Percentiles rank a stretch among this genome's conserved stretches.
Conservation (phyloP, 2,113 vertebrate genomes). For the Colistium nudipinnis region DNA sequence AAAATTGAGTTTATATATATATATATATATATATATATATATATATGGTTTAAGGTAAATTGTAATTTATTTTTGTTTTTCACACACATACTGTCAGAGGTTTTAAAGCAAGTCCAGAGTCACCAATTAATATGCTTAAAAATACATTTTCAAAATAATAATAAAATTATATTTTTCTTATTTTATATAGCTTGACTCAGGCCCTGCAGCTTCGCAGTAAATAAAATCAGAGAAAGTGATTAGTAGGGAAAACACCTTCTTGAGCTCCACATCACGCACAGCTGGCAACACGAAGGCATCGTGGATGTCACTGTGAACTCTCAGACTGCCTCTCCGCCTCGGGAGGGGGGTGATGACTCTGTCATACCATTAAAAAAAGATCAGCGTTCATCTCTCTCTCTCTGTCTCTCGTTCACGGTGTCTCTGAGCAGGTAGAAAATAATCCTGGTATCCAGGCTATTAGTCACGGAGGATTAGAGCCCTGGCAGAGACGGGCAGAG, state of each 20-base stretch:
- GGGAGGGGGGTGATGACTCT: slow-evolving; percentile 25
- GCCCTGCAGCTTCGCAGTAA: neutral
- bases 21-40: no score
- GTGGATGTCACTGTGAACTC: neutral
- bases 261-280: neutral
- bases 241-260: neutral
- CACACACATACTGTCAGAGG: no score
- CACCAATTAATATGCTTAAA: no score
- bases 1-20: no score
- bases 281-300: slow-evolving; percentile 5
- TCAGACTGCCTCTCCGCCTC: slow-evolving; percentile 13
- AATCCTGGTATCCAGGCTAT: slow-evolving; percentile 67
- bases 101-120: no score
- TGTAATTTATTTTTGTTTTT: no score
- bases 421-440: slow-evolving; percentile 69
- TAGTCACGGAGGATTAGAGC: slow-evolving; percentile 75
- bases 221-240: slow-evolving; percentile 2
- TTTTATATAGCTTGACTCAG: neutral
- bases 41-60: no score
- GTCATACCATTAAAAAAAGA: slow-evolving; percentile 47
- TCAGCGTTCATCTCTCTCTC: slow-evolving; percentile 22
- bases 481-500: slow-evolving; percentile 46
- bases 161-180: no score
- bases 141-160: no score
- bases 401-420: slow-evolving; percentile 31